Evolutionary conservation across 2,888 invertebrate species (phyloP), one percentile per base, ranked within the genome.

Genomic region (Liposcelis brunnea): DNA sequence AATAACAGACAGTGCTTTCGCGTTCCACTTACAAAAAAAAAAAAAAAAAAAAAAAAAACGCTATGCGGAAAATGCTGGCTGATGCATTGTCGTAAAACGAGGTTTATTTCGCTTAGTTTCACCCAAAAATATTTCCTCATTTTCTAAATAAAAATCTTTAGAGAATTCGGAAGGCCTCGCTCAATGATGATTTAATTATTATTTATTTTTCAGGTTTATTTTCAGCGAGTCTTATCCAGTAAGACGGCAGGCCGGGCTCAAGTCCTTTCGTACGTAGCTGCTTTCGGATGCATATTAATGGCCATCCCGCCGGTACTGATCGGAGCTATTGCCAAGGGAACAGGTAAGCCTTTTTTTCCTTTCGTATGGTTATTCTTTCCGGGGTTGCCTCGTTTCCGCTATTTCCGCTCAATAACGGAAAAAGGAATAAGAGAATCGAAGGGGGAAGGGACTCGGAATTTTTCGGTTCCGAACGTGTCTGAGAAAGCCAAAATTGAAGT

Each of bases 241-340:
- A 93, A 90, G 70, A 85, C 91, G 1, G 94, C 95, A 1, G 77
- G 77, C 6, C 77, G 91, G 45, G 97, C 97, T 35, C 93, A 95
- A 67, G 63, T 91, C 45, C 69, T 98, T 53, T 95, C 94, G 19
- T 98, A 89, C 65, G 89, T 95, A 43, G 97, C 97, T 1, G 95
- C 95, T 6, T 67, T 84, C 50, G 97, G 95, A 15, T 97, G 95
- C 66, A 77, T 95, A 56, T 67, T 95, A 57, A 94, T 97, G 93
- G 94, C 95, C 42, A 81, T 95, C 55, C 97, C 97, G 31, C 90
- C 95, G 2, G 87, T 95, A 47, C 72, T 97, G 48, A 94, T 98
- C 56, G 97, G 97, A 51, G 94, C 93, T 50, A 91, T 97, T 56
- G 97, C 95, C 44, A 86, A 89, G 67, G 83, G 84, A 52, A 93